Evolutionary conservation across 1,140 invertebrate genomes (phyloP).

Genomic region (Leptopilina boulardi): DNA sequence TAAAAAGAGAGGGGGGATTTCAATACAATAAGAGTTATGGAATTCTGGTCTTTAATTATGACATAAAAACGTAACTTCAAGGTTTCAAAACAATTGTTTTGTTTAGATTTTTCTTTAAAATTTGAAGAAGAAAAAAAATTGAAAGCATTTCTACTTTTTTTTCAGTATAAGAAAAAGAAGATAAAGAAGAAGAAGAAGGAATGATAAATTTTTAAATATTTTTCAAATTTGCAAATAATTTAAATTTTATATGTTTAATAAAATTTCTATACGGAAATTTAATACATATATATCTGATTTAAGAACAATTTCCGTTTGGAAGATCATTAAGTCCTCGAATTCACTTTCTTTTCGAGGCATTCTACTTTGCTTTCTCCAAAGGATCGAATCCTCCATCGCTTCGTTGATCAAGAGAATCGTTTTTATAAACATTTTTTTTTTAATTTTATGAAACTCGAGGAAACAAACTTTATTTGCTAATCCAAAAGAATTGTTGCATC

Average conservation of each 20-base stretch:
- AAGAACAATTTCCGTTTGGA: neutral
- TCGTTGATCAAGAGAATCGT: conserved; percentile 43
- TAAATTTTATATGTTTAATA: neutral
- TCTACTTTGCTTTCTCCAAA: conserved; percentile 60
- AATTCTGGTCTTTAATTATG: conserved; percentile 23
- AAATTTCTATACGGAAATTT: conserved; percentile 6
- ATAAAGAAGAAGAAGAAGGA: neutral
- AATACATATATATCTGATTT: neutral
- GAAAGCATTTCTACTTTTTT: neutral
- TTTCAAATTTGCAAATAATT: neutral
- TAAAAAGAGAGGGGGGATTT: conserved; percentile 44
- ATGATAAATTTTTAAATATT: neutral
- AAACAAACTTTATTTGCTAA: conserved; percentile 16
- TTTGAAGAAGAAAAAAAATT: neutral
- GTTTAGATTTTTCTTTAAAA: neutral
- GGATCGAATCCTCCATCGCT: conserved; percentile 43
- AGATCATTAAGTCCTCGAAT: conserved; percentile 43
- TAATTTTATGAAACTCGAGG: neutral
- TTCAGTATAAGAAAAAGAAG: neutral
- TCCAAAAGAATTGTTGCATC: neutral
- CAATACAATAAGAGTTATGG: conserved; percentile 20
- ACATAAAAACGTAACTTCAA: conserved; percentile 16
- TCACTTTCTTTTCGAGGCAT: conserved; percentile 62
- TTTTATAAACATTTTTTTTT: conserved; percentile 32
- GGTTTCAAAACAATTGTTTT: neutral